Evolutionary conservation across 2,113 vertebrate species (phyloP).

Genomic region (Mesoclemmys tuberculata): DNA sequence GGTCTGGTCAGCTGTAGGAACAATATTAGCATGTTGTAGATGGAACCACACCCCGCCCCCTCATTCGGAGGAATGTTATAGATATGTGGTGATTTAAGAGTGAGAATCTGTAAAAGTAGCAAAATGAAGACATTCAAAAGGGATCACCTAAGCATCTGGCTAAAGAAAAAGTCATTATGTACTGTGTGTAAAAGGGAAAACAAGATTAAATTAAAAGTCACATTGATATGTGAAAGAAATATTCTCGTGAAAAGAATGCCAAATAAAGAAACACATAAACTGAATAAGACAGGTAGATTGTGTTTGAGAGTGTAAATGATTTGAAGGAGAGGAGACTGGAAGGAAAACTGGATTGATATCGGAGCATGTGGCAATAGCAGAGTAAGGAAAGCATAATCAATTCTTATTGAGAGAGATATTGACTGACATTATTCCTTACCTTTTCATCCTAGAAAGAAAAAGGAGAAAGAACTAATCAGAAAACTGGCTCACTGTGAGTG

Average conservation of each 20-base stretch:
- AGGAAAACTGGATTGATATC: neutral
- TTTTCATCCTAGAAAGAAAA: neutral
- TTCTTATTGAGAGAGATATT: neutral
- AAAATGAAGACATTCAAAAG: neutral
- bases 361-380: neutral
- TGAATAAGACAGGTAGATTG: neutral
- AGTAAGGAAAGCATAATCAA: neutral
- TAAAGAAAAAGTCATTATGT: neutral
- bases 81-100: neutral
- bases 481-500: neutral
- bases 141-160: neutral
- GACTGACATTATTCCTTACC: neutral
- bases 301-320: neutral
- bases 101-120: neutral
- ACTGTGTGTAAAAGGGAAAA: neutral
- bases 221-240: neutral
- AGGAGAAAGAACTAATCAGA: neutral
- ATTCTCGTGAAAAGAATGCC: neutral
- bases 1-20: neutral
- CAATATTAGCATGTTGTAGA: neutral
- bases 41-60: neutral
- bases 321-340: neutral
- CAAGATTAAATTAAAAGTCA: neutral
- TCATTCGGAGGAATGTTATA: neutral
- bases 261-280: neutral